phyloP scores from a whole-genome alignment of 1,140 invertebrate genomes.

The Chlorops oryzae region DNA sequence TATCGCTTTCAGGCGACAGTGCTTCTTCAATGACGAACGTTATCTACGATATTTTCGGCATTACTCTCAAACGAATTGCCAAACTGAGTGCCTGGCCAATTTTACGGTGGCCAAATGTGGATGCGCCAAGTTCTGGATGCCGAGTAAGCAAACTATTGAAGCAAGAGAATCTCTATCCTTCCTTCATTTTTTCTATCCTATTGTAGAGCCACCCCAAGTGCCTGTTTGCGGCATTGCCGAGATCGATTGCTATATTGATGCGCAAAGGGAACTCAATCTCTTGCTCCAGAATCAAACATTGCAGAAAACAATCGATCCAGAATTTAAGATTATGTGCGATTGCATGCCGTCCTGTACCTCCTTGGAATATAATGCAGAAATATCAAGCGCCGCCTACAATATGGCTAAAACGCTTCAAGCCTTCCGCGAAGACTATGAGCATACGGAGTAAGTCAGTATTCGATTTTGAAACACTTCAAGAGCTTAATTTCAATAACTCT shows the following conservation, averaged over 20 bases:
- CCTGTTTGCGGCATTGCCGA: neutral
- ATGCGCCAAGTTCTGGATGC: slow-evolving; percentile 59
- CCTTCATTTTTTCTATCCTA: slow-evolving; percentile 2
- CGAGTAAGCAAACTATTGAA: slow-evolving; percentile 46
- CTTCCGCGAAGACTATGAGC: neutral
- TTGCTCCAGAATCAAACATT: slow-evolving; percentile 7
- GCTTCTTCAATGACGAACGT: slow-evolving; percentile 55
- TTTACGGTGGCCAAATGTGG: slow-evolving; percentile 58
- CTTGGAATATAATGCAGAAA: slow-evolving; percentile 56
- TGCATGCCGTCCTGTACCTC: slow-evolving; percentile 58
- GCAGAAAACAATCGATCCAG: neutral
- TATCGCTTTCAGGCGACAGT: slow-evolving; percentile 50
- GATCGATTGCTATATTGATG: slow-evolving; percentile 26
- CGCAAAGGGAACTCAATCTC: slow-evolving; percentile 22
- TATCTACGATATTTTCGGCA: slow-evolving; percentile 55
- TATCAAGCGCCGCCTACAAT: slow-evolving; percentile 49
- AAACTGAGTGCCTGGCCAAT: slow-evolving; percentile 65
- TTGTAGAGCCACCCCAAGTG: neutral
- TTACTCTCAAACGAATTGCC: slow-evolving; percentile 65
- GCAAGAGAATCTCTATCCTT: neutral
- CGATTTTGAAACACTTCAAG: neutral
- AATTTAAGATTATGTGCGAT: slow-evolving; percentile 41
- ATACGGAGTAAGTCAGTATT: neutral
- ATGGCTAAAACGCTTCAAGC: neutral
- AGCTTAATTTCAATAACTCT: neutral